Conservation (phyloP, 2,888 invertebrate species). For the Drosophila percnosoma region DNA sequence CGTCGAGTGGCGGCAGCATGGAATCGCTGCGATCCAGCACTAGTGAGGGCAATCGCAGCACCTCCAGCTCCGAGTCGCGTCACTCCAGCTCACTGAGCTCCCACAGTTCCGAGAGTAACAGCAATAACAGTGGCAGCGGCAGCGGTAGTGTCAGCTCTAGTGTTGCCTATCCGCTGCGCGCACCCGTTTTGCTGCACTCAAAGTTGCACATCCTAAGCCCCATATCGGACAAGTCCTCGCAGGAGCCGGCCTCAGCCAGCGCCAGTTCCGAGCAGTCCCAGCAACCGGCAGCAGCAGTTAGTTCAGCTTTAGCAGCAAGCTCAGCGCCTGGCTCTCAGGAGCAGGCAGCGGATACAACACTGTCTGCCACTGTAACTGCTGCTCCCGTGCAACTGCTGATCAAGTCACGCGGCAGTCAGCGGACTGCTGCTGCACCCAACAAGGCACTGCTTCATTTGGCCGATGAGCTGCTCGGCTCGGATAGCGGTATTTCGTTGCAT, state of each 20-base stretch:
- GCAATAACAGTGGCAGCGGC: conserved; percentile 61
- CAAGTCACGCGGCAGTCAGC: conserved; percentile 33
- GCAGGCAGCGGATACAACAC: conserved; percentile 31
- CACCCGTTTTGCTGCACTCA: conserved; percentile 89
- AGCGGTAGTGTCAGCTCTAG: conserved; percentile 84
- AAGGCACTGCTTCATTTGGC: conserved; percentile 87
- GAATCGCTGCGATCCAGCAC: conserved; percentile 94
- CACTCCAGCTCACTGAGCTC: conserved; percentile 94
- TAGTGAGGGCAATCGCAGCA: conserved; percentile 94
- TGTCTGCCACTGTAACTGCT: conserved; percentile 34
- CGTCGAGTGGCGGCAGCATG: conserved; percentile 94
- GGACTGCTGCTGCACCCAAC: conserved; percentile 87
- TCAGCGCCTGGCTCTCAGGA: conserved; percentile 27
- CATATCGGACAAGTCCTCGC: conserved; percentile 95
- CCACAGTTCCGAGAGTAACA: conserved; percentile 91
- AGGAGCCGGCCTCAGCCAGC: conserved; percentile 89
- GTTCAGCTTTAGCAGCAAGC: conserved; percentile 28
- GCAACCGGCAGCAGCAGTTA: conserved; percentile 85
- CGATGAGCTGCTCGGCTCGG: conserved; percentile 93
- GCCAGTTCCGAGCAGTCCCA: conserved; percentile 89
- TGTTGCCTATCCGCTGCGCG: conserved; percentile 87
- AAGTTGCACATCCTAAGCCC: conserved; percentile 95
- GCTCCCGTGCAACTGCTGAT: conserved; percentile 60
- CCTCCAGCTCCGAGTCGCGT: conserved; percentile 93
- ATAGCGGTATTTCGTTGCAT: conserved; percentile 94